Base-by-base conservation (phyloP, 2,797 vertebrate genomes). In the Danio choprae region DNA sequence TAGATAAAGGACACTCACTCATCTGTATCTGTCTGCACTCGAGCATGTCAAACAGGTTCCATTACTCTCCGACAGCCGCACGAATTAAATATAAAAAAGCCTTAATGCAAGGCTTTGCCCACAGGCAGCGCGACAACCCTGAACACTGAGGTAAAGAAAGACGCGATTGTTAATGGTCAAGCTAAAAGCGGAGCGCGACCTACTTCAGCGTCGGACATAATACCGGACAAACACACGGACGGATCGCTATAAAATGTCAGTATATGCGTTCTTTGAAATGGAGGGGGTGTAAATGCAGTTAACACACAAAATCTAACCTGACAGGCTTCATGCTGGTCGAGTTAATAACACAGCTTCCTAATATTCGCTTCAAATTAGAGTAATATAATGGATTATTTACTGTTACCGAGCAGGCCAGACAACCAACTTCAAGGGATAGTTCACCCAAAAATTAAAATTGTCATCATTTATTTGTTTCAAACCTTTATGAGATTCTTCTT, bases 11-110 rank as follows among this genome's bases (percentile, higher is more conserved):
- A 18, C 56, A 20, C 59, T 40, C 12, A 20, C 53, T 65, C 18
- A 51, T 51, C 22, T 7, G 12, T n/a, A 78, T 7, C 65, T 41
- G 44, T 62, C 67, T 72, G 77, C 63, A 18, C 38, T 9, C 9
- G 6, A 78, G 16, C 29, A 12, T 82, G 78, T 73, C 15, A 70
- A 75, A 79, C 77, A 82, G 65, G 74, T 74, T 72, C 72, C 53
- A 72, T 56, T 60, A 65, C 77, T 38, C 29, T 15, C 16, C 9
- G 15, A 50, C 46, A 46, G 72, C 41, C 5, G 7, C 38, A 18
- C 78, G 55, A 78, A 63, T 83, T 43, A 74, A 69, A 74, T 77
- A 77, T 70, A 73, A 77, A 29, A 71, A 78, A 67, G 68, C 69
- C 64, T 73, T 70, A 74, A 83, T 81, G 56, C 74, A 64, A 29